phyloP scores from a whole-genome alignment of 2,797 vertebrate genomes.

The Macropodus opercularis region DNA sequence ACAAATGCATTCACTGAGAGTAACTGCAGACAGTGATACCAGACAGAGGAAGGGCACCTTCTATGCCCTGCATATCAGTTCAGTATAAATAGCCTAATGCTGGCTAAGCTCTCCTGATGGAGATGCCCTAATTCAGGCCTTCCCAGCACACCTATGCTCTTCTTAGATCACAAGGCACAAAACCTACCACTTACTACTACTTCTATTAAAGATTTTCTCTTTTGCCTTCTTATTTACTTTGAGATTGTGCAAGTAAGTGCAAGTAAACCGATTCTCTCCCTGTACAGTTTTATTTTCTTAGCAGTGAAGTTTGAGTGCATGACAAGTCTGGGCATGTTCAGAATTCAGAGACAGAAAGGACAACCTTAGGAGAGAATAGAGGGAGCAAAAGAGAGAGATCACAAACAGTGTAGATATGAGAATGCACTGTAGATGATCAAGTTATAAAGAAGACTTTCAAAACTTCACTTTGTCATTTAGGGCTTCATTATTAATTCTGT shows the following conservation, averaged over 20 bases:
- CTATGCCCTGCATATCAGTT: conserved; percentile 49
- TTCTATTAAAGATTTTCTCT: conserved; percentile 26
- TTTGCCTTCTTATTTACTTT: background rate
- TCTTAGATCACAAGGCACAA: conserved; percentile 10
- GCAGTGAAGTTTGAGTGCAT: conserved; percentile 35
- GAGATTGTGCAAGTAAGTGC: conserved; percentile 22
- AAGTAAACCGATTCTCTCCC: conserved; percentile 42
- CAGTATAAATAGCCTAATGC: conserved; percentile 71
- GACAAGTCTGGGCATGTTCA: conserved; percentile 69
- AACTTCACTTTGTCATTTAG: background rate
- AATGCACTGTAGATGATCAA: background rate
- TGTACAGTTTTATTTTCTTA: conserved; percentile 49
- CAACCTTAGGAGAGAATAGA: conserved; percentile 27
- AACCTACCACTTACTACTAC: no score
- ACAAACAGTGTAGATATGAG: background rate
- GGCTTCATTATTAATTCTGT: background rate
- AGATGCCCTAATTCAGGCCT: conserved; percentile 51
- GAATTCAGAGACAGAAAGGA: conserved; percentile 51
- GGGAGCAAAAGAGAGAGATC: conserved; percentile 15
- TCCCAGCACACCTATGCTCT: conserved; percentile 29
- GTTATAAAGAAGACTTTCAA: conserved; percentile 1
- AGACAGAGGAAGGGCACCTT: conserved; percentile 59
- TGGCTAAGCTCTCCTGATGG: conserved; percentile 49
- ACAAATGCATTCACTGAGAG: conserved; percentile 9
- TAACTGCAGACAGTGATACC: conserved; percentile 41